phyloP scores from a whole-genome alignment of 2,113 vertebrate species.

The Sorex araneus region DNA sequence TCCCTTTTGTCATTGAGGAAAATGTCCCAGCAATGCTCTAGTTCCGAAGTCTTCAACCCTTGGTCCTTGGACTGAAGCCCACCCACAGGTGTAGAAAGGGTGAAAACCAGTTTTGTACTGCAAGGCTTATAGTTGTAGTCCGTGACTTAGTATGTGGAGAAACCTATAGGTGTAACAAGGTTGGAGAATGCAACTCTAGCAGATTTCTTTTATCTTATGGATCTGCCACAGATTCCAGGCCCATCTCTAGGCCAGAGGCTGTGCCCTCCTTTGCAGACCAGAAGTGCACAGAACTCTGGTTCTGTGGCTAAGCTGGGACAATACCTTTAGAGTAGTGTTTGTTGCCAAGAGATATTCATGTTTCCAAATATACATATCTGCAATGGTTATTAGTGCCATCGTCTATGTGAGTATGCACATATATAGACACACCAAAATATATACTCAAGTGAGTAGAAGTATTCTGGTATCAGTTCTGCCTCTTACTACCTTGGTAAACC shows the following conservation, averaged over 20 bases:
- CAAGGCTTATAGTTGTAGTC: too few species aligned
- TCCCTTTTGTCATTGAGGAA: not conserved
- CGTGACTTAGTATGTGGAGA: too few species aligned
- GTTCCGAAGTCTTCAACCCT: too few species aligned
- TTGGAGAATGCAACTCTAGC: not conserved
- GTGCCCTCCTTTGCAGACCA: not conserved
- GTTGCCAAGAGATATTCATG: not conserved
- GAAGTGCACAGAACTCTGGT: not conserved
- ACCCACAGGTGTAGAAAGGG: too few species aligned
- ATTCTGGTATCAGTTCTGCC: not conserved
- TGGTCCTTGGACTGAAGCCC: too few species aligned
- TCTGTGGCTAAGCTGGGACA: slow-evolving; percentile 2
- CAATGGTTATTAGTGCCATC: too few species aligned
- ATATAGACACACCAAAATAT: not conserved
- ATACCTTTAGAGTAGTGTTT: not conserved
- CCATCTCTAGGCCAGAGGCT: not conserved
- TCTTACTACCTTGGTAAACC: not conserved
- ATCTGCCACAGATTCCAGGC: not conserved
- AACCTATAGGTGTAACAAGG: too few species aligned
- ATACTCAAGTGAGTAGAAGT: not conserved
- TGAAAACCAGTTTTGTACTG: too few species aligned
- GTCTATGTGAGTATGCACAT: too few species aligned
- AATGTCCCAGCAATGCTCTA: not conserved
- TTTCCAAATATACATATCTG: not conserved
- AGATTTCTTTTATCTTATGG: not conserved